Conservation (phyloP, 2,888 invertebrate genomes). For the Macaria liturata region DNA sequence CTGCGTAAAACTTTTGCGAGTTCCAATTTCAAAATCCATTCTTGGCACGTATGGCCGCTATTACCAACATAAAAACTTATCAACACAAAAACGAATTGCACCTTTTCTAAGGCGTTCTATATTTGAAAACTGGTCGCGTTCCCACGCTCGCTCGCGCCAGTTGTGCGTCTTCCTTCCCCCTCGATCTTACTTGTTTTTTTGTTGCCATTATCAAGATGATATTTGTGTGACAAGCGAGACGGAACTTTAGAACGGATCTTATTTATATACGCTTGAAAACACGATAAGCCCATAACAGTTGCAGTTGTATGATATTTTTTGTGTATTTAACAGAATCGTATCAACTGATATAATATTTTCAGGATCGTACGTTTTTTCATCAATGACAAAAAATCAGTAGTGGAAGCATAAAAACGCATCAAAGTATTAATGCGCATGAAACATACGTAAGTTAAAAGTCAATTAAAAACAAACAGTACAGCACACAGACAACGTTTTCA, state of each 20-base stretch:
- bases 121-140: slow-evolving; percentile 78
- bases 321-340: too few species aligned
- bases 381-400: too few species aligned
- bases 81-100: slow-evolving; percentile 70
- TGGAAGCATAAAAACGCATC: too few species aligned
- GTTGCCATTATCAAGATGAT: slow-evolving; percentile 60
- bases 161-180: slow-evolving; percentile 75
- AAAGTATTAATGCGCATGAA: too few species aligned
- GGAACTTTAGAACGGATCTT: slow-evolving; percentile 38
- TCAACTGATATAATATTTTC: too few species aligned
- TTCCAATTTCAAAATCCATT: slow-evolving; percentile 69
- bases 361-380: too few species aligned
- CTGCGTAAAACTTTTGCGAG: slow-evolving; percentile 40
- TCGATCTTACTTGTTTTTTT: slow-evolving; percentile 61
- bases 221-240: slow-evolving; percentile 65
- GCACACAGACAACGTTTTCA: slow-evolving; percentile 57
- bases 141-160: slow-evolving; percentile 82
- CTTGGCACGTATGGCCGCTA: slow-evolving; percentile 58
- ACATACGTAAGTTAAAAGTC: not conserved
- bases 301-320: too few species aligned
- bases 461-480: slow-evolving; percentile 52
- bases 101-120: slow-evolving; percentile 81
- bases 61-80: slow-evolving; percentile 64
- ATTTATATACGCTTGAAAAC: slow-evolving; percentile 37
- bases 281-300: slow-evolving; percentile 9